These are phyloP conservation scores for Cyaniris semiargus DNA, from an alignment of 2,888 invertebrate species.

Conservation along the genomic window DNA sequence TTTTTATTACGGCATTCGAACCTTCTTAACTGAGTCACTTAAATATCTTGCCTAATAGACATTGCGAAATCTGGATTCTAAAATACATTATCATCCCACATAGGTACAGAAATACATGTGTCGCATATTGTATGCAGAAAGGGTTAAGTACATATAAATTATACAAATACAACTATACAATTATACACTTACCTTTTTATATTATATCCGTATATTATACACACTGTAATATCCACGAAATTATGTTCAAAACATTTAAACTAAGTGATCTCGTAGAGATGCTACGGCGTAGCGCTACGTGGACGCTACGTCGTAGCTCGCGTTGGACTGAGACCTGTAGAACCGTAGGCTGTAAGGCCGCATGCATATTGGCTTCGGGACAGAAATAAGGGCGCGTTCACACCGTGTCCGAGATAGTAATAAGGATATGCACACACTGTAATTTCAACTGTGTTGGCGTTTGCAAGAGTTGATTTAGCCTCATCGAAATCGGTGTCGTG, in stretches of 20 bases:
- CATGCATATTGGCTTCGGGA: background rate
- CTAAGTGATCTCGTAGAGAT: background rate
- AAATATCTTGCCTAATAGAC: background rate
- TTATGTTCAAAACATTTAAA: background rate
- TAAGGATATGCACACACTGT: no score
- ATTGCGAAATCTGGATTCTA: background rate
- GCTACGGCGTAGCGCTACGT: conserved; percentile 33
- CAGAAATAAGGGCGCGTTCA: background rate
- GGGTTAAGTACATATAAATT: background rate
- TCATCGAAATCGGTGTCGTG: no score
- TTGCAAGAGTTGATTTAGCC: no score
- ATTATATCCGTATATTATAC: background rate
- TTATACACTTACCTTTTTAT: background rate
- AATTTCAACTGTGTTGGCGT: no score
- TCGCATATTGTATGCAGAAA: background rate
- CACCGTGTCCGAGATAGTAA: background rate
- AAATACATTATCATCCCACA: background rate
- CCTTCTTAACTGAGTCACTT: background rate
- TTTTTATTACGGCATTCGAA: background rate
- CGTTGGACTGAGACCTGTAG: conserved; percentile 48
- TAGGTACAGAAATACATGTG: background rate
- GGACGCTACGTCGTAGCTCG: conserved; percentile 47
- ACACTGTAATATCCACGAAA: background rate
- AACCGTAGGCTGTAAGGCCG: conserved; percentile 34
- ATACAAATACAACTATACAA: background rate